Percentiles rank a stretch among this genome's conserved stretches.
Evolutionary conservation across 35 echinoderm and acorn worm genomes (phyloP).

Genomic region (Chiridota heheva): DNA sequence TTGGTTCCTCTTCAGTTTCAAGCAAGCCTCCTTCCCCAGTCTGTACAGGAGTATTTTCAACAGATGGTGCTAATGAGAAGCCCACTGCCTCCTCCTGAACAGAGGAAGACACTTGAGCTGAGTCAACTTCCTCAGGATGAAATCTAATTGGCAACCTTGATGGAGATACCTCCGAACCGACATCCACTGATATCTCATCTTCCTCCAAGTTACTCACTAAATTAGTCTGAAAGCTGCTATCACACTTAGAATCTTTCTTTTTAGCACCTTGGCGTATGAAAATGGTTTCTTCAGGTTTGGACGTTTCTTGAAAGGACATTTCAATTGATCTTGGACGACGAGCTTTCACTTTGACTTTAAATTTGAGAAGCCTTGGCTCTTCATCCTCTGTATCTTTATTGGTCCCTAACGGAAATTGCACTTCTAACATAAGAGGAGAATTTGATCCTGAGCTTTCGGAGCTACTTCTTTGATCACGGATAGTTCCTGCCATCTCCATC

Average conservation of each 20-base stretch:
- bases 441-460: conserved; percentile 23
- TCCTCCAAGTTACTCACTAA: background rate
- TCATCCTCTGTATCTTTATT: conserved; percentile 31
- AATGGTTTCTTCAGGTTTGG: conserved; percentile 17
- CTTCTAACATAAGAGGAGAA: conserved; percentile 59
- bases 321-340: conserved; percentile 63
- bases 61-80: too few relatives aligned
- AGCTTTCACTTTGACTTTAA: conserved; percentile 65
- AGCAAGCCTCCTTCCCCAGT: too few relatives aligned
- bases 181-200: conserved; percentile 37
- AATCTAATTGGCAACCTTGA: too few relatives aligned
- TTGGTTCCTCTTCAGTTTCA: too few relatives aligned
- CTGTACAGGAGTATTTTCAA: too few relatives aligned
- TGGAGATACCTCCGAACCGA: conserved; percentile 30
- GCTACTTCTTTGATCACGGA: too few relatives aligned
- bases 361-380: too few relatives aligned
- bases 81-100: too few relatives aligned
- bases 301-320: conserved; percentile 57
- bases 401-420: conserved; percentile 48
- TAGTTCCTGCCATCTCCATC: too few relatives aligned
- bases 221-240: conserved; percentile 26
- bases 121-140: too few relatives aligned
- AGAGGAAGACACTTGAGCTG: too few relatives aligned
- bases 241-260: background rate
- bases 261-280: conserved; percentile 29